phyloP scores from a whole-genome alignment of 2,888 invertebrate species.

The Drosophila cognata region DNA sequence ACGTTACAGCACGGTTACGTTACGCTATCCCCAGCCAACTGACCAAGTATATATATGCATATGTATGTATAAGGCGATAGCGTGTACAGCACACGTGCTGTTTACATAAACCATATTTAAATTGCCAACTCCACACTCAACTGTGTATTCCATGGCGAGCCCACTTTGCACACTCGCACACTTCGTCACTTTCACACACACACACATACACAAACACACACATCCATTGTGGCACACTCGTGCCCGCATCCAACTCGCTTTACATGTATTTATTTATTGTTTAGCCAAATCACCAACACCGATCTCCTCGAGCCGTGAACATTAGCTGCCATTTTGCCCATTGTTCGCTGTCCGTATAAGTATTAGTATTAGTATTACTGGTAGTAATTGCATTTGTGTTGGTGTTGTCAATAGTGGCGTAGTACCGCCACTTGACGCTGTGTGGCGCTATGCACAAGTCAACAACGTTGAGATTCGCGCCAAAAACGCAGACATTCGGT shows the following conservation, averaged over 20 bases:
- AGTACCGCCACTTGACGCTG: constrained; percentile 60
- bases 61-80: constrained; percentile 16
- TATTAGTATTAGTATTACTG: constrained; percentile 10
- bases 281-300: constrained; percentile 63
- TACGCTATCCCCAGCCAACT: constrained; percentile 65
- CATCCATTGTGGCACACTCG: neutral
- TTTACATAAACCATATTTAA: constrained; percentile 73
- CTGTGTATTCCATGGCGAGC: constrained; percentile 14
- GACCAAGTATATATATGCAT: constrained; percentile 41
- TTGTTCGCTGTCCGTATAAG: neutral
- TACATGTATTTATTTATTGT: constrained; percentile 74
- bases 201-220: neutral
- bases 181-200: constrained; percentile 5
- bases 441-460: constrained; percentile 54
- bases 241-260: constrained; percentile 2
- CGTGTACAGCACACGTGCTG: constrained; percentile 43
- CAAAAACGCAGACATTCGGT: constrained; percentile 37
- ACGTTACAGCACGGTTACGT: constrained; percentile 42
- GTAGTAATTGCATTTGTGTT: constrained; percentile 29
- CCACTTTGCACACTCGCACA: constrained; percentile 10
- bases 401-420: constrained; percentile 18
- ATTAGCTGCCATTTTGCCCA: constrained; percentile 63
- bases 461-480: constrained; percentile 40
- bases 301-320: constrained; percentile 70
- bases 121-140: constrained; percentile 63